phyloP scores from a whole-genome alignment of 2,888 invertebrate species.

The Cotesia congregata region DNA sequence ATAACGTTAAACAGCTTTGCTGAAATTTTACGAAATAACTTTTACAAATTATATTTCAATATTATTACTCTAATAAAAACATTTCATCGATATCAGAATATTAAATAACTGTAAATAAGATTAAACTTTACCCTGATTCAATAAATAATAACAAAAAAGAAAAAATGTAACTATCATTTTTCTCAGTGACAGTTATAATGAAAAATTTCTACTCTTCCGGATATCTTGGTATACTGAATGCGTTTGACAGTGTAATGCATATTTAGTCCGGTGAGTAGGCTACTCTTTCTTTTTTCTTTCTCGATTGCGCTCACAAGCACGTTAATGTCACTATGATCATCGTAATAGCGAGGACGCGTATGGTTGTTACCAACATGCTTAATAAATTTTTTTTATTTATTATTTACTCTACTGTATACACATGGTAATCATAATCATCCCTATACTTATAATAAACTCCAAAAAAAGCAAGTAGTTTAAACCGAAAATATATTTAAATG shows the following conservation, averaged over 20 bases:
- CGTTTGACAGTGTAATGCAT: conserved; percentile 14
- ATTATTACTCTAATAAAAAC: background rate
- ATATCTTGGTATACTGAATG: conserved; percentile 6
- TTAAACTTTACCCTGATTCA: background rate
- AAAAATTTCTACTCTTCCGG: conserved; percentile 18
- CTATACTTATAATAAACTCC: background rate
- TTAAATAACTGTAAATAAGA: background rate
- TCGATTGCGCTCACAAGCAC: conserved; percentile 16
- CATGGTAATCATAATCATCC: background rate
- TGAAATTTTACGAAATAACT: background rate
- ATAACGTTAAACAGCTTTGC: conserved; percentile 31
- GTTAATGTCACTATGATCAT: conserved; percentile 37
- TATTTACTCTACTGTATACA: conserved; percentile 14
- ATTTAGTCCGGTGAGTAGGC: background rate
- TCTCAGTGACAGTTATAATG: background rate
- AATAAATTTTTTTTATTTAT: conserved; percentile 6
- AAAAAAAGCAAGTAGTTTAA: conserved; percentile 4
- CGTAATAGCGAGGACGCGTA: conserved; percentile 45
- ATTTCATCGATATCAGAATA: background rate
- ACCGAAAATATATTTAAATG: background rate
- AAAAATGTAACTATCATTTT: background rate
- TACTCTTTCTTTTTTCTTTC: conserved; percentile 19
- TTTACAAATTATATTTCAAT: conserved; percentile 7
- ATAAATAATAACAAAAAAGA: background rate
- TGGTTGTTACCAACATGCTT: conserved; percentile 28